Evolutionary conservation across 2,888 invertebrate genomes (phyloP), one percentile per base, ranked within the genome.

Genomic region (Tipula lateralis): DNA sequence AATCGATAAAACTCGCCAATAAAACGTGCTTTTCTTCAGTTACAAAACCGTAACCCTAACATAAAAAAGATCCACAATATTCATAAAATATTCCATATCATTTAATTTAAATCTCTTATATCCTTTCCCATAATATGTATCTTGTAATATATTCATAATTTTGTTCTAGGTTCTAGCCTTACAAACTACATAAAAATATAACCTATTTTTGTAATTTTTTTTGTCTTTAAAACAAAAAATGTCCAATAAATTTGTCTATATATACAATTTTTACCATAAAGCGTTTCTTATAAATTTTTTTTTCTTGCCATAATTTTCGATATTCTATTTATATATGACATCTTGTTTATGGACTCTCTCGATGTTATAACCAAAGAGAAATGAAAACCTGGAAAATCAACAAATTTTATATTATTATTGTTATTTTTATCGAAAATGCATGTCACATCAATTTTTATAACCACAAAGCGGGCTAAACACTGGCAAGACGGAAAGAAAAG

Each of bases 1-100:
- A 50, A 50, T 50, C 44, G 44, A 50, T 50, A 50, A 50, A 66
- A 24, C 66, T 24, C 24, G 66, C 66, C 24, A 66, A 66, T 66
- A 66, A 66, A 66, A 66, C 66, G 66, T 66, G 66, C 66, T 66
- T 66, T 66, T 66, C 66, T 24, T 24, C 66, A 66, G 66, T 66
- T 66, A 24, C 24, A 66, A 66, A 66, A 66, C 9, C 19, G 24
- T 66, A 66, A 66, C 66, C 66, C 24, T 13, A 19, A 66, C 24
- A 66, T 66, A 66, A 66, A 24, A 66, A 66, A 12, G 7, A 66
- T 66, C 66, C 24, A 66, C 66, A 19, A 66, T 66, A 66, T 66
- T 66, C 66, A 66, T 66, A 66, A 66, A 66, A 66, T 66, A 66
- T 66, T 66, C 66, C 24, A 66, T 66, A 66, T 66, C 66, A 66